Conservation (phyloP, 30 jellyfish, hydroid and myxozoan genomes). For the Hydractinia symbiolongicarpus region DNA sequence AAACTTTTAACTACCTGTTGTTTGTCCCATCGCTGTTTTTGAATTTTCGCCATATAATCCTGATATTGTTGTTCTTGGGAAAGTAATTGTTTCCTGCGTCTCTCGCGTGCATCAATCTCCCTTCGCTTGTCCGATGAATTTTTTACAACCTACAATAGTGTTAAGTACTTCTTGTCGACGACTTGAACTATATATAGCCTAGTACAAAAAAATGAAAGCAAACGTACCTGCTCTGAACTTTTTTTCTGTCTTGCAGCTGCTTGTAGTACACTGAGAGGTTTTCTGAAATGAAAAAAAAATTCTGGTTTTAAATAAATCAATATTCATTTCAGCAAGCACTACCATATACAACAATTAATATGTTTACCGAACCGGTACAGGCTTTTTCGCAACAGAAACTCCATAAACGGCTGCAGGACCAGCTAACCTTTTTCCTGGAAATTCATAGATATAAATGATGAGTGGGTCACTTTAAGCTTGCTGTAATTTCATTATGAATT, state of each 20-base stretch:
- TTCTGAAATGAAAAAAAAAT: too few relatives aligned
- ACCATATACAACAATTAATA: too few relatives aligned
- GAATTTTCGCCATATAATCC: slow-evolving; percentile 61
- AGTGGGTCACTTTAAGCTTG: too few relatives aligned
- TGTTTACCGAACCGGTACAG: slow-evolving; percentile 23
- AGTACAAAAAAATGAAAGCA: too few relatives aligned
- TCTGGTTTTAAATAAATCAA: too few relatives aligned
- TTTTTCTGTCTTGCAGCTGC: too few relatives aligned
- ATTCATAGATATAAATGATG: too few relatives aligned
- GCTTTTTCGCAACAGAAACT: slow-evolving; percentile 76
- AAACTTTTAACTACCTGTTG: slow-evolving; percentile 50
- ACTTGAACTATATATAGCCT: too few relatives aligned
- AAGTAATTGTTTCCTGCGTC: slow-evolving; percentile 52
- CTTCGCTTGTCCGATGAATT: slow-evolving; percentile 3
- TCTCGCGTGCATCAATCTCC: slow-evolving; percentile 68
- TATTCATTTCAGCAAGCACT: too few relatives aligned
- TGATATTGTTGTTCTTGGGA: slow-evolving; percentile 80
- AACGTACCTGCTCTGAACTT: too few relatives aligned
- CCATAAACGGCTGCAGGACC: slow-evolving; percentile 93
- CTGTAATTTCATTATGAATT: too few relatives aligned
- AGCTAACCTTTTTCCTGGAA: slow-evolving; percentile 20
- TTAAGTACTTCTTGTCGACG: neutral
- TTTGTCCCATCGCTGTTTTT: slow-evolving; percentile 80
- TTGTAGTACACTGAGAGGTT: too few relatives aligned
- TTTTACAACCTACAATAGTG: neutral